phyloP scores from a whole-genome alignment of 2,797 vertebrate species.

The Gadopsis bispinosus region DNA sequence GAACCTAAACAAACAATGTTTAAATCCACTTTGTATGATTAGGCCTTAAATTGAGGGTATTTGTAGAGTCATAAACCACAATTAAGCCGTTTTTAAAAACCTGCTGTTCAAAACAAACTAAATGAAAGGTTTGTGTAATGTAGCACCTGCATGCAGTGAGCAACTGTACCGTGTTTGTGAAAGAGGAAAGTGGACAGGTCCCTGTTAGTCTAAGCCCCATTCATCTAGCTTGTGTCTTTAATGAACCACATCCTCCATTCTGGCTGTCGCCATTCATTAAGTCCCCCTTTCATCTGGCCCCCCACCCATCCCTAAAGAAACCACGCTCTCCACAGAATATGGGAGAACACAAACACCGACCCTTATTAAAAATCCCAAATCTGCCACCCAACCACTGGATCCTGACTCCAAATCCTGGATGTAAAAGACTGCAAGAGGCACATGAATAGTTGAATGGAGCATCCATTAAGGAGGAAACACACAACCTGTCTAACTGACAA shows the following conservation, averaged over 20 bases:
- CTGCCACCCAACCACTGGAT: constrained; percentile 74
- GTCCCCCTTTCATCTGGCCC: constrained; percentile 80
- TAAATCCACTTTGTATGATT: constrained; percentile 21
- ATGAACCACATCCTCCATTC: constrained; percentile 87
- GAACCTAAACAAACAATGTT: constrained; percentile 29
- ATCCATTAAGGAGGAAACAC: constrained; percentile 61
- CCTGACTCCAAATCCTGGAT: constrained; percentile 60
- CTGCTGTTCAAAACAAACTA: constrained; percentile 15
- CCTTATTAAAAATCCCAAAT: constrained; percentile 76
- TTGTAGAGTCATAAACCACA: constrained; percentile 55
- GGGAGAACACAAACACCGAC: constrained; percentile 75
- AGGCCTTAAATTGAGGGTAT: neutral
- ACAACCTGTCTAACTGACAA: constrained; percentile 67
- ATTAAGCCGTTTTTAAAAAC: constrained; percentile 35
- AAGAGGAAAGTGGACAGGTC: constrained; percentile 72
- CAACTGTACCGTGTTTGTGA: constrained; percentile 67
- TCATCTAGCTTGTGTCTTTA: constrained; percentile 85
- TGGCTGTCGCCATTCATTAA: constrained; percentile 85
- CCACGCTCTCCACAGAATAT: constrained; percentile 77
- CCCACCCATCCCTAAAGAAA: constrained; percentile 68
- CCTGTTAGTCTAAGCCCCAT: constrained; percentile 80
- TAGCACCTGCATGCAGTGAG: constrained; percentile 66
- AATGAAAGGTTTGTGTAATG: constrained; percentile 46
- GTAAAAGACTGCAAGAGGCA: constrained; percentile 36
- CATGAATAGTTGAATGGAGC: constrained; percentile 61